These are phyloP conservation scores for Spisula solida DNA, from an alignment of 2,888 invertebrate species.

Conservation along the genomic window DNA sequence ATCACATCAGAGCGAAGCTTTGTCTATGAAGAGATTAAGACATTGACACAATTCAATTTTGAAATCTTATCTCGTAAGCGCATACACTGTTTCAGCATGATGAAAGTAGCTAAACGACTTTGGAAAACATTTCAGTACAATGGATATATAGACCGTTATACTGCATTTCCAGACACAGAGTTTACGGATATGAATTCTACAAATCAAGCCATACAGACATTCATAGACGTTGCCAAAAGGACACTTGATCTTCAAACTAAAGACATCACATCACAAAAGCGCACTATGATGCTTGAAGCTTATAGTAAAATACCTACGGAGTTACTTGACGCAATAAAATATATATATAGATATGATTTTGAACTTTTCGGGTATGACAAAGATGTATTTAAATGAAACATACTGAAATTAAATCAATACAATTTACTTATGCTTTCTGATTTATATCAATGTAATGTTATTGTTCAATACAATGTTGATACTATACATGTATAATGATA, in stretches of 20 bases:
- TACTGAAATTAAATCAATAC: too few relatives aligned
- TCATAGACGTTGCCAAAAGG: not conserved
- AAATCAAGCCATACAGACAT: too few relatives aligned
- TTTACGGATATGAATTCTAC: too few relatives aligned
- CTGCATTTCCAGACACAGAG: slow-evolving; percentile 26
- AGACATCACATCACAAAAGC: slow-evolving; percentile 44
- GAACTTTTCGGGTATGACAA: slow-evolving; percentile 68
- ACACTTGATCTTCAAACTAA: slow-evolving; percentile 17
- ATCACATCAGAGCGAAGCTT: not conserved
- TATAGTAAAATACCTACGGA: slow-evolving; percentile 52
- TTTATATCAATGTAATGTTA: too few relatives aligned
- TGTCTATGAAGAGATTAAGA: slow-evolving; percentile 59
- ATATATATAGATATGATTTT: slow-evolving; percentile 66
- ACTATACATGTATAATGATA: too few relatives aligned
- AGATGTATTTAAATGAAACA: not conserved
- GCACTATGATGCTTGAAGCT: slow-evolving; percentile 52
- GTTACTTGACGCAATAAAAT: slow-evolving; percentile 44
- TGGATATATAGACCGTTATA: slow-evolving; percentile 62
- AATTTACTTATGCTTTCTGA: too few relatives aligned
- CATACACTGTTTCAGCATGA: slow-evolving; percentile 55
- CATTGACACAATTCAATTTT: slow-evolving; percentile 66
- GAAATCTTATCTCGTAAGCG: slow-evolving; percentile 42
- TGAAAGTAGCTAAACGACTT: slow-evolving; percentile 56
- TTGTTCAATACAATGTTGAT: too few relatives aligned
- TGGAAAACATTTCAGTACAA: slow-evolving; percentile 72